Evolutionary conservation across 1,140 invertebrate genomes (phyloP).

Genomic region (Pseudomyrmex concolor): DNA sequence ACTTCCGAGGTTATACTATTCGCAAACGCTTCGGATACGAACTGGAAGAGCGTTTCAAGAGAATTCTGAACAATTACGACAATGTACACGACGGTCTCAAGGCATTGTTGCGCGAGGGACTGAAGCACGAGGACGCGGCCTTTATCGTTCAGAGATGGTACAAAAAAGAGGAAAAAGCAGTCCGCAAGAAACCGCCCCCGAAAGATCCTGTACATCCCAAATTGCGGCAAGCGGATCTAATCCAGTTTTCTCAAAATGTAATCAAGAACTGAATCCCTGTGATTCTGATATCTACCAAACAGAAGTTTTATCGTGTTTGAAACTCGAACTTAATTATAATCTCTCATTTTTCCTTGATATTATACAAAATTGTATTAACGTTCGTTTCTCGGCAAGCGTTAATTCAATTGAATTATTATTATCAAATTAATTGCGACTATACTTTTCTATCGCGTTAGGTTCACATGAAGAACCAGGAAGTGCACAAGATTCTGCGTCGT

Average conservation of each 20-base stretch:
- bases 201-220: conserved; percentile 81
- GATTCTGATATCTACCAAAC: neutral
- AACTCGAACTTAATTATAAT: too few relatives aligned
- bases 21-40: conserved; percentile 87
- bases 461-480: conserved; percentile 89
- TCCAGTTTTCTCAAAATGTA: conserved; percentile 85
- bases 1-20: conserved; percentile 88
- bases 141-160: conserved; percentile 84
- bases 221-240: conserved; percentile 83
- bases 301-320: too few relatives aligned
- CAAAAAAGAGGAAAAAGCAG: conserved; percentile 77
- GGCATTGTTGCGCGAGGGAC: conserved; percentile 82
- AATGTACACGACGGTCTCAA: conserved; percentile 81
- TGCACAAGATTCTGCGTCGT: conserved; percentile 88
- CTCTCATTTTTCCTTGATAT: neutral
- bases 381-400: neutral
- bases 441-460: conserved; percentile 82
- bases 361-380: neutral
- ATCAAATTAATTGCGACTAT: neutral
- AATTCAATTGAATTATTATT: conserved; percentile 23
- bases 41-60: conserved; percentile 84
- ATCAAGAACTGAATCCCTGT: conserved; percentile 71
- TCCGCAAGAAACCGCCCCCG: conserved; percentile 72
- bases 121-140: conserved; percentile 84
- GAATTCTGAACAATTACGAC: conserved; percentile 81